Conservation (phyloP, 2,888 invertebrate species). For the Falcaria lacertinaria region DNA sequence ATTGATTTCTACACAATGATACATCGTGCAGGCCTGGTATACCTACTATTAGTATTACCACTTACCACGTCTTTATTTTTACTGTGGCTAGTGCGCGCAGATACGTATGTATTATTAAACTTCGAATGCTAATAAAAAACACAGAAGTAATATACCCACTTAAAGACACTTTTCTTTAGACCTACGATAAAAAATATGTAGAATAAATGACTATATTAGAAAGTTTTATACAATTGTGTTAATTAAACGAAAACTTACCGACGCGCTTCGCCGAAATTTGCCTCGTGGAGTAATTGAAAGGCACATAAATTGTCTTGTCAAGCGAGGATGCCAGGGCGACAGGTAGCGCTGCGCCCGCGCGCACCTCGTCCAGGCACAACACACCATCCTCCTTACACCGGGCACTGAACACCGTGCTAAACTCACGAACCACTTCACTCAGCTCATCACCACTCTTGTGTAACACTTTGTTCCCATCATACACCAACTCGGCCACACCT, state of each 20-base stretch:
- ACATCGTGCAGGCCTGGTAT: too few relatives aligned
- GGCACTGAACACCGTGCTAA: conserved; percentile 64
- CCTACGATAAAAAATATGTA: too few relatives aligned
- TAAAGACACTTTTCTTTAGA: too few relatives aligned
- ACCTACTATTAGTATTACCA: too few relatives aligned
- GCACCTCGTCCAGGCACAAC: conserved; percentile 81
- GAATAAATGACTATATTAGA: too few relatives aligned
- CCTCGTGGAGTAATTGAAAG: conserved; percentile 82
- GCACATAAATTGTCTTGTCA: conserved; percentile 82
- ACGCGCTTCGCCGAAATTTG: conserved; percentile 67
- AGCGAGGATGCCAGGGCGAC: conserved; percentile 62
- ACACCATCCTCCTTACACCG: conserved; percentile 64
- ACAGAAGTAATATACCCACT: too few relatives aligned
- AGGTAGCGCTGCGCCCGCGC: conserved; percentile 73
- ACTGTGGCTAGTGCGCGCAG: too few relatives aligned
- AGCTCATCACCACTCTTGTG: conserved; percentile 48
- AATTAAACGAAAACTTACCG: conserved; percentile 47
- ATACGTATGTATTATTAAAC: too few relatives aligned
- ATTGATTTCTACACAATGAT: too few relatives aligned
- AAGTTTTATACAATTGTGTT: background rate
- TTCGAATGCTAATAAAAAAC: too few relatives aligned
- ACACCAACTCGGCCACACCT: conserved; percentile 77
- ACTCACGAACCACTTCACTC: conserved; percentile 45
- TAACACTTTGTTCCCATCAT: conserved; percentile 46
- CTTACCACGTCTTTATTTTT: too few relatives aligned